Conservation (phyloP, 2,113 vertebrate species). For the Sylvietta virens region DNA sequence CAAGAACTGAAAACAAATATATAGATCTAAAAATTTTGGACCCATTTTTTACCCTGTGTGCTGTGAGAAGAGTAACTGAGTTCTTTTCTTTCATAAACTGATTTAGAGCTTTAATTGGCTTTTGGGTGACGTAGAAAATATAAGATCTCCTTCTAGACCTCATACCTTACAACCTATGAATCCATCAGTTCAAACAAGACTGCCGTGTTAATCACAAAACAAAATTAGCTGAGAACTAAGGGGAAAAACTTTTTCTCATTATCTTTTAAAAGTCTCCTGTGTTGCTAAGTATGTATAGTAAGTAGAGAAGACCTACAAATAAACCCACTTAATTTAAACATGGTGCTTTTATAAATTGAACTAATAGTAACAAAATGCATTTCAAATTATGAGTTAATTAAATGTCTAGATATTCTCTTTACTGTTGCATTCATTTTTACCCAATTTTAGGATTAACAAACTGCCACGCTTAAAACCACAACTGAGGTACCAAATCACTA, state of each 20-base stretch:
- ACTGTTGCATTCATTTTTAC: background rate
- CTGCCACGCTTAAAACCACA: background rate
- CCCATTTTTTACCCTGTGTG: background rate
- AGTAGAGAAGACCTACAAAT: background rate
- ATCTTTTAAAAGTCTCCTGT: background rate
- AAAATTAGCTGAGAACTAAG: background rate
- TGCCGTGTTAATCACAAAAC: background rate
- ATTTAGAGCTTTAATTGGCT: background rate
- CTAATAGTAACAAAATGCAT: background rate
- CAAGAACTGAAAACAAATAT: background rate
- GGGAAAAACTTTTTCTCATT: background rate
- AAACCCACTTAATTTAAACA: background rate
- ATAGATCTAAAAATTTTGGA: background rate
- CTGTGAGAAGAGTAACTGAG: background rate
- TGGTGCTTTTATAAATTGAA: background rate
- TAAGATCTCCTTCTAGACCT: background rate
- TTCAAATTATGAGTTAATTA: background rate
- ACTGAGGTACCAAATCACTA: background rate
- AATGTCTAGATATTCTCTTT: background rate
- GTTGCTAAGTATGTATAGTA: background rate
- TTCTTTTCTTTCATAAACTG: background rate
- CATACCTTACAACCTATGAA: background rate
- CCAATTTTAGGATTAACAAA: background rate
- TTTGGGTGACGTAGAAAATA: background rate
- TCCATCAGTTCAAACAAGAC: background rate